Percentiles rank a stretch among this genome's conserved stretches.
These are phyloP conservation scores for Empidonax alnorum DNA, from an alignment of 2,113 vertebrate species.

Conservation along the genomic window DNA sequence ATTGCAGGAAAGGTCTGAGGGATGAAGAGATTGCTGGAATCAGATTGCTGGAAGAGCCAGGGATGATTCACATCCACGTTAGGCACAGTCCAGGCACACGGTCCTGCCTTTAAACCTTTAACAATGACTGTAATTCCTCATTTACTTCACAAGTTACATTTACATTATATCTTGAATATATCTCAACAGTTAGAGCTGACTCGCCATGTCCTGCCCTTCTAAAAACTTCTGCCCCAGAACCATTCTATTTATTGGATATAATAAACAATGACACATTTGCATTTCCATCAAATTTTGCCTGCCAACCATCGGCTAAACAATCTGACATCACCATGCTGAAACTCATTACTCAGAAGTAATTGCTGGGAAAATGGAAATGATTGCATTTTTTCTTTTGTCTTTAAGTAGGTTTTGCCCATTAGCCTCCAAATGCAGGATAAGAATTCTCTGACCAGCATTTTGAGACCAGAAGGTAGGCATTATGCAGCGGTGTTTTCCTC, in stretches of 20 bases:
- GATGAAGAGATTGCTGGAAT: too few relatives aligned
- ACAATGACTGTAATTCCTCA: background rate
- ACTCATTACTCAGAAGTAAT: background rate
- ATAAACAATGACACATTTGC: background rate
- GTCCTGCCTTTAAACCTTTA: background rate
- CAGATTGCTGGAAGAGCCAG: background rate
- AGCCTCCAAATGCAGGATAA: background rate
- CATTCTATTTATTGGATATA: background rate
- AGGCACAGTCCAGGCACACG: background rate
- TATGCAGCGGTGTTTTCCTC: background rate
- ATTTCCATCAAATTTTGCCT: background rate
- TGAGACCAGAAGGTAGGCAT: background rate
- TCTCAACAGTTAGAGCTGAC: background rate
- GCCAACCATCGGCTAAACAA: background rate
- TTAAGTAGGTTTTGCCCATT: background rate
- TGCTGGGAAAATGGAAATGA: background rate
- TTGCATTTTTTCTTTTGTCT: background rate
- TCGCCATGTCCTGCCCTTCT: background rate
- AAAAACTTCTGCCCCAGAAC: background rate
- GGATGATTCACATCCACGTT: rapidly evolving
- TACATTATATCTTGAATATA: background rate
- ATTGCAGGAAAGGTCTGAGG: background rate
- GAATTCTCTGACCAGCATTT: background rate
- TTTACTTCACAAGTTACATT: background rate
- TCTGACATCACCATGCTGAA: background rate